These are phyloP conservation scores for Drosophila rhopaloa DNA, from an alignment of 1,140 invertebrate genomes.

Conservation along the genomic window DNA sequence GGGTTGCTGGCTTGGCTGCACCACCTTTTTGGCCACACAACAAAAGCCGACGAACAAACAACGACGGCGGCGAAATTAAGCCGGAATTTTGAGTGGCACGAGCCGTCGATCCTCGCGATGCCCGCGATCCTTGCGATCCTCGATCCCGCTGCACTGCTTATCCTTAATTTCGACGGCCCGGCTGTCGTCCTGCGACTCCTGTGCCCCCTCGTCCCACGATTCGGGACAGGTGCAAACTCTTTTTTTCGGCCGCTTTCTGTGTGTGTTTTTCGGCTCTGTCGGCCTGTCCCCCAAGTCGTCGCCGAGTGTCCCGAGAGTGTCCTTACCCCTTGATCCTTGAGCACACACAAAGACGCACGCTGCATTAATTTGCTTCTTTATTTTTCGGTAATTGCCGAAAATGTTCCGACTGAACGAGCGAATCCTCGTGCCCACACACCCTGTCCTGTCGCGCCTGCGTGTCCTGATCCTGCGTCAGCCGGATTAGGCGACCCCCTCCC, in stretches of 20 bases:
- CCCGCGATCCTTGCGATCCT: slow-evolving; percentile 11
- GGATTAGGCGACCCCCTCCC: slow-evolving; percentile 49
- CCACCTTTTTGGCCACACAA: slow-evolving; percentile 18
- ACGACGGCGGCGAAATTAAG: slow-evolving; percentile 58
- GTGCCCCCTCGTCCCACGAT: not conserved
- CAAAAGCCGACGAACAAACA: slow-evolving; percentile 20
- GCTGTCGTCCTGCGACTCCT: slow-evolving; percentile 42
- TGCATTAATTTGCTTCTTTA: slow-evolving; percentile 79
- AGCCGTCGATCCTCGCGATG: slow-evolving; percentile 27
- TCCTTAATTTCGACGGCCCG: slow-evolving; percentile 45
- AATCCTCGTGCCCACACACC: slow-evolving; percentile 57
- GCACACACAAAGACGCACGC: slow-evolving; percentile 28
- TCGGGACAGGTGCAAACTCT: slow-evolving; percentile 72
- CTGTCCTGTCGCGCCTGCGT: slow-evolving; percentile 38
- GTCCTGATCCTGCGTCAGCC: slow-evolving; percentile 71
- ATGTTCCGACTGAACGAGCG: slow-evolving; percentile 74
- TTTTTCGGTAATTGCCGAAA: slow-evolving; percentile 81
- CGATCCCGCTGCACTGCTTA: slow-evolving; percentile 61
- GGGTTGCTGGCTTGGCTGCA: not conserved
- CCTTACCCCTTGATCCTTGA: slow-evolving; percentile 27
- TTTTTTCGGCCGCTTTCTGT: slow-evolving; percentile 10
- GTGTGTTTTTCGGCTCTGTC: slow-evolving; percentile 19
- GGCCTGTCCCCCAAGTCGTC: slow-evolving; percentile 33
- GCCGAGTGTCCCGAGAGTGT: slow-evolving; percentile 29
- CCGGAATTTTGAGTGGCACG: slow-evolving; percentile 69